Base-by-base conservation (phyloP, 2,888 invertebrate genomes). In the Myopa tessellatipennis region DNA sequence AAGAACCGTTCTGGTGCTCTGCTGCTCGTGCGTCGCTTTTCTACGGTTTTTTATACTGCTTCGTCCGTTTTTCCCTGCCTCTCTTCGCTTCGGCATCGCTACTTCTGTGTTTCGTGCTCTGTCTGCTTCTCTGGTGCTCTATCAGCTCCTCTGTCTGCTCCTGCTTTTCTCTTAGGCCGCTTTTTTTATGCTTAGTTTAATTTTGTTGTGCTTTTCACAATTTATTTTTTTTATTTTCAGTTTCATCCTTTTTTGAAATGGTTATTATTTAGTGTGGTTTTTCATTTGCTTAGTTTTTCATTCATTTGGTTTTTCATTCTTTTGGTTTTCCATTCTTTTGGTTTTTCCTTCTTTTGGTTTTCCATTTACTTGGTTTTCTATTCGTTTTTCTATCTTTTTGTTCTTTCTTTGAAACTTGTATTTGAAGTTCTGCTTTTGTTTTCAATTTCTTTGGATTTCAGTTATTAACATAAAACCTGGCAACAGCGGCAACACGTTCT, bases 361-460 rank as follows among this genome's bases (percentile, higher is more conserved):
- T 50, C 3, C 8, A 50, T 50, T 10, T 50, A 3, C 50, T 50
- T 65, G 38, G 34, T 26, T 34, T 4, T 63, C 26, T 63, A 26
- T 0, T 38, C 16, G 34, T 65, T 65, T 65, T 65, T 36, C 16
- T 36, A 4, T 65, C 18, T 67, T 40, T 5, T 40, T 67, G 14
- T 67, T 38, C n/a, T 40, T 40, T 4, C 14, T 34, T 63, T 63
- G 18, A 5, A 1, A 16, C 4, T 40, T 40, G n/a, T 40, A 40
- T 16, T 14, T 67, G 10, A 14, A n/a, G n/a, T 67, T 67, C 18
- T 67, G 67, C 14, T 67, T 67, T 40, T 67, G 36, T 67, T 67
- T 67, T 67, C 1, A 16, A 40, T 67, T 40, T 38, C 40, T 67
- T 67, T 67, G 67, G n/a, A 40, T 38, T 55, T 16, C 55, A 55